Conservation (phyloP, 2,797 vertebrate genomes). For the Discoglossus pictus region DNA sequence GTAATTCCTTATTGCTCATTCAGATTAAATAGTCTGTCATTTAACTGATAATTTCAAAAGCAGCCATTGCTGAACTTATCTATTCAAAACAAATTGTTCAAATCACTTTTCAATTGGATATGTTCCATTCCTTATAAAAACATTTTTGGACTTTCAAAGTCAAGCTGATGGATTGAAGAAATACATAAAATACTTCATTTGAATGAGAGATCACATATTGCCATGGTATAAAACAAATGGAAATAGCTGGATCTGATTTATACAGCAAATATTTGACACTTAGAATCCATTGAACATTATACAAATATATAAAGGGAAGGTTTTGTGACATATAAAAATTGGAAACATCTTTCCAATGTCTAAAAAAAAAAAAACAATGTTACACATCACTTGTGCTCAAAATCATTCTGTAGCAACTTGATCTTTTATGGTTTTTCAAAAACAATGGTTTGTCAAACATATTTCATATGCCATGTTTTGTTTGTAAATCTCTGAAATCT, state of each 20-base stretch:
- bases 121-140: no score
- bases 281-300: neutral
- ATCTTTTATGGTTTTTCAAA: constrained; percentile 31
- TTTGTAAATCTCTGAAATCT: constrained; percentile 59
- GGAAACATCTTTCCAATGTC: neutral
- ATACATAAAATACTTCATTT: constrained; percentile 22
- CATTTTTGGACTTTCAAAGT: neutral
- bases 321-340: constrained; percentile 14
- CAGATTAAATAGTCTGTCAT: no score
- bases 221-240: constrained; percentile 8
- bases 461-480: constrained; percentile 41
- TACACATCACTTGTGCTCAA: constrained; percentile 36
- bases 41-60: no score
- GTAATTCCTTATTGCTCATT: no score
- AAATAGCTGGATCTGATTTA: constrained; percentile 5
- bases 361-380: constrained; percentile 9
- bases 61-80: no score
- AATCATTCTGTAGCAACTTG: constrained; percentile 33
- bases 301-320: constrained; percentile 23
- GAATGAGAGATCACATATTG: constrained; percentile 20
- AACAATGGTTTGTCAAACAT: constrained; percentile 53
- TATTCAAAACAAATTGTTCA: no score
- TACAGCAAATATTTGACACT: constrained; percentile 6
- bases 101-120: no score
- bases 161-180: constrained; percentile 5